Base-by-base conservation (phyloP, 2,113 vertebrate species). In the Raja brachyura region DNA sequence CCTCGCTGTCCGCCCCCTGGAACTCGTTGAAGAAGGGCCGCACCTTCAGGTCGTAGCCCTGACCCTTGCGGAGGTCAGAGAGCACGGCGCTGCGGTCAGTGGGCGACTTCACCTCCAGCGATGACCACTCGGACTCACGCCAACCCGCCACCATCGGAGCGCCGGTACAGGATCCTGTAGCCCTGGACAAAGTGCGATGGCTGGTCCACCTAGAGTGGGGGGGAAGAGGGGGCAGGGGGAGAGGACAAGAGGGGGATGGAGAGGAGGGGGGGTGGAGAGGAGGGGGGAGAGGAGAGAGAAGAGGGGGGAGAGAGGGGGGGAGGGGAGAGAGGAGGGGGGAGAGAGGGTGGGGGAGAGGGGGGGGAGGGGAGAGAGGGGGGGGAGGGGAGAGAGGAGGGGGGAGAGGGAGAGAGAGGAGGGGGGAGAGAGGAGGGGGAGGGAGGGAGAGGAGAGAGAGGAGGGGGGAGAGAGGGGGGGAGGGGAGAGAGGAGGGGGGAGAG, bases 11-110 rank as follows among this genome's bases (percentile, higher is more conserved):
- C 56, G 98, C 98, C 94, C 99, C 99, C 96, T 99, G 98, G 96
- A 99, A 99, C 94, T 99, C 99, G 76, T 99, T 98, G 96, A 99
- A 99, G 96, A 99, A 99, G 39, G 99, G 98, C 25, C 98, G 97
- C 93, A 98, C 97, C 95, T 99, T 99, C 96, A 99, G 98, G 96
- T 99, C 98, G 0, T 99, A 99, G 94, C 97, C 98, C 94, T 98
- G 96, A 20, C 99, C 99, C 93, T 99, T 99, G 94, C 96, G 97
- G 74, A 99, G 98, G 94, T 98, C 97, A 0, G 98, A 96, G 94
- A 99, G 97, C 2, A 99, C 93, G 0, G 97, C 96, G 0, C 97
- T 98, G 94, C 99, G 98, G 95, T 99, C 98, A 77, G 96, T 97
- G 0, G 97, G 97, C 33, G 97, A 98, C 93, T 96, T 97, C 94